Percentiles rank a stretch among this genome's conserved stretches.
Conservation (phyloP, 2,113 vertebrate genomes). For the Hymenochirus boettgeri region DNA sequence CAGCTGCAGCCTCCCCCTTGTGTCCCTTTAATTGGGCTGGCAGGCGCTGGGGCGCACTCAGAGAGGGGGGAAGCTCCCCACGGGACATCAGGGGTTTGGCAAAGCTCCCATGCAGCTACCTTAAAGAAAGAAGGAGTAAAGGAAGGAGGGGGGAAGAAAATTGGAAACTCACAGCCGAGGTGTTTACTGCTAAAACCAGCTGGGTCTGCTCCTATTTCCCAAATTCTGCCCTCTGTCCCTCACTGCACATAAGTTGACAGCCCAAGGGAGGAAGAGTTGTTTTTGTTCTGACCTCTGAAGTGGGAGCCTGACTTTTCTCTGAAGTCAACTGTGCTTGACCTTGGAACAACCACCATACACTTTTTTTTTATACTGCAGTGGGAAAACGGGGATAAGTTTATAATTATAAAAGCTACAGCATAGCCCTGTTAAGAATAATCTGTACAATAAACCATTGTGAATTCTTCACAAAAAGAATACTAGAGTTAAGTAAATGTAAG, state of each 20-base stretch:
- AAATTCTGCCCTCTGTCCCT: conserved; percentile 47
- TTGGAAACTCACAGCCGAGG: conserved; percentile 51
- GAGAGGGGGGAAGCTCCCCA: conserved; percentile 65
- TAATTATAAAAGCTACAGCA: no score
- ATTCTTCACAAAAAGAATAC: no score
- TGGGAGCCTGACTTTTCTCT: not conserved
- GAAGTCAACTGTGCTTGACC: not conserved
- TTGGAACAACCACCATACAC: not conserved
- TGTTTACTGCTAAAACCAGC: conserved; percentile 61
- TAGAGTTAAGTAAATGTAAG: no score
- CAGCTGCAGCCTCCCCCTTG: conserved; percentile 83
- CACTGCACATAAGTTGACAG: conserved; percentile 5
- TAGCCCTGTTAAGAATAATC: no score
- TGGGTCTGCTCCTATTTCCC: conserved; percentile 45
- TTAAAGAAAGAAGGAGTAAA: conserved; percentile 59
- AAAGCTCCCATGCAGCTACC: conserved; percentile 62
- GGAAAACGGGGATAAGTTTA: no score
- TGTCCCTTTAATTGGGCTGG: conserved; percentile 79
- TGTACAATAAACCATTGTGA: no score
- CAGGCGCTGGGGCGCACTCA: conserved; percentile 77
- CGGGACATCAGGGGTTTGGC: conserved; percentile 68
- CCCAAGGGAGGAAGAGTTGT: conserved; percentile 28
- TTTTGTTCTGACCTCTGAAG: conserved; percentile 16
- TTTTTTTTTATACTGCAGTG: not conserved
- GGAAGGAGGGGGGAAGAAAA: conserved; percentile 43